Conservation (phyloP, 2,113 vertebrate genomes). For the Artemisiospiza belli region DNA sequence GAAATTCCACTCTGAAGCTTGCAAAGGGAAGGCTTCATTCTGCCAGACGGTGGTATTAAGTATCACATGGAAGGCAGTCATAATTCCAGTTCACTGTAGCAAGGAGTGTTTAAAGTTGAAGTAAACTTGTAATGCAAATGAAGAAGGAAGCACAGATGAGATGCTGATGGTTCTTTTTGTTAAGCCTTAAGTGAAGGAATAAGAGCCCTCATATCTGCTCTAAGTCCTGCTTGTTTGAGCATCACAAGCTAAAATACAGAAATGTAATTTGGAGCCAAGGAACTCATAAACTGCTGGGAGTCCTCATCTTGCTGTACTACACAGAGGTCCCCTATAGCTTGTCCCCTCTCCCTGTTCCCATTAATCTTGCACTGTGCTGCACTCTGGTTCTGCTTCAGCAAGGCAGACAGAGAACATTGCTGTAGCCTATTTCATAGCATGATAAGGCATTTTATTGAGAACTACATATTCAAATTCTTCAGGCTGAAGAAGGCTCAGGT, state of each 20-base stretch:
- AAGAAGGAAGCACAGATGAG: neutral
- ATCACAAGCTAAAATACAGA: neutral
- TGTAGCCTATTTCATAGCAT: neutral
- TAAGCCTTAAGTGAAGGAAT: neutral
- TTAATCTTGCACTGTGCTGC: slow-evolving; percentile 1
- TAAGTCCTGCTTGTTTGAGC: neutral
- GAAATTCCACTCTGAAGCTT: neutral
- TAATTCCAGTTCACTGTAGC: slow-evolving; percentile 13
- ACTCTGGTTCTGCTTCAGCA: neutral
- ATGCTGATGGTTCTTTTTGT: neutral
- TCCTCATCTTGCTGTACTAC: neutral
- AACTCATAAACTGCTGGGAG: neutral
- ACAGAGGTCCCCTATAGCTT: neutral
- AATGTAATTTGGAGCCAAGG: neutral
- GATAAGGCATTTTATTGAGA: slow-evolving; percentile 14
- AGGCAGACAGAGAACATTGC: neutral
- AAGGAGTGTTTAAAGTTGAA: slow-evolving; percentile 20
- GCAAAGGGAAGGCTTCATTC: neutral
- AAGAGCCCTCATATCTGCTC: neutral
- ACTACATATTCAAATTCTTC: neutral
- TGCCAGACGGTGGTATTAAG: slow-evolving; percentile 18
- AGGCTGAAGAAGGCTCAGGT: neutral
- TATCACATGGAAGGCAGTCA: neutral
- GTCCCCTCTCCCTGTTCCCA: neutral
- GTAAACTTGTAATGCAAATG: neutral